Conservation (phyloP, 2,888 invertebrate genomes). For the Eupithecia insigniata region DNA sequence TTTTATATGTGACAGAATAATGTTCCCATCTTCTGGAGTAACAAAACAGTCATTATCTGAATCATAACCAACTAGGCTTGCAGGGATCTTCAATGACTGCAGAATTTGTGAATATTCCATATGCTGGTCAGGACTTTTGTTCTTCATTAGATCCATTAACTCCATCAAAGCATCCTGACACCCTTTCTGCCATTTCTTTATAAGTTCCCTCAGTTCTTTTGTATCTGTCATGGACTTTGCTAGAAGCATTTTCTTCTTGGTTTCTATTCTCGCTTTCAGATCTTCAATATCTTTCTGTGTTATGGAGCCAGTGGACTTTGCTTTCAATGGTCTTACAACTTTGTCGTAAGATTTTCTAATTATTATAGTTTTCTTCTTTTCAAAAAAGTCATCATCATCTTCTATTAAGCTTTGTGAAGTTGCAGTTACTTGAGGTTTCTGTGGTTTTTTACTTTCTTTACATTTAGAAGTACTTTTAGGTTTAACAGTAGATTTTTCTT, state of each 20-base stretch:
- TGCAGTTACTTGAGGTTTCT: slow-evolving; percentile 41
- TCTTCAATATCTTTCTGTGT: slow-evolving; percentile 75
- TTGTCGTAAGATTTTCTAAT: slow-evolving; percentile 71
- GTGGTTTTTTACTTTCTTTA: slow-evolving; percentile 41
- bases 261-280: slow-evolving; percentile 69
- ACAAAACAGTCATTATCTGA: slow-evolving; percentile 78
- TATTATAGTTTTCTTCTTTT: slow-evolving; percentile 68
- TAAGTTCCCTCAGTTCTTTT: slow-evolving; percentile 74
- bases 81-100: slow-evolving; percentile 76
- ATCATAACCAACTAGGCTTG: slow-evolving; percentile 77
- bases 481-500: slow-evolving; percentile 45
- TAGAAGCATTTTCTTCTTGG: slow-evolving; percentile 71
- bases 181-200: slow-evolving; percentile 82
- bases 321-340: slow-evolving; percentile 64
- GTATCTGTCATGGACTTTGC: slow-evolving; percentile 72
- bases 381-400: slow-evolving; percentile 70
- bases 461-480: slow-evolving; percentile 33
- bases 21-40: slow-evolving; percentile 67
- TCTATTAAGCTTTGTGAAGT: slow-evolving; percentile 59
- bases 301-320: slow-evolving; percentile 77
- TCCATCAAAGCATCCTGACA: slow-evolving; percentile 81
- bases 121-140: slow-evolving; percentile 68
- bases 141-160: slow-evolving; percentile 75
- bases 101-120: slow-evolving; percentile 80
- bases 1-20: slow-evolving; percentile 64